Evolutionary conservation across 2,888 invertebrate species (phyloP), one percentile per base, ranked within the genome.

Genomic region (Spialia ferax): DNA sequence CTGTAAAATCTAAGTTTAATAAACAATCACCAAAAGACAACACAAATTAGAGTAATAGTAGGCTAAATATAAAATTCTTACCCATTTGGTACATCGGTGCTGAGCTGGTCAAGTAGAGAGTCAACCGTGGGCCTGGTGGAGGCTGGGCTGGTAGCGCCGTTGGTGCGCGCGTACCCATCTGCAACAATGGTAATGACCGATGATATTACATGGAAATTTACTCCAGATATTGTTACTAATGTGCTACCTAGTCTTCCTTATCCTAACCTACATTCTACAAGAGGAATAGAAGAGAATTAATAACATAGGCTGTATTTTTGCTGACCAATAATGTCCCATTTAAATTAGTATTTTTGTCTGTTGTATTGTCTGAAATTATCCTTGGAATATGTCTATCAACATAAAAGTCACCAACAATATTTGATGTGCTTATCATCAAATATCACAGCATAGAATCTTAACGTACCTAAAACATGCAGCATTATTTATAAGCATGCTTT

Each of bases 41-140:
- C 8, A 8, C 32, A 32, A 35, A 35, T 13, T 5, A 38, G 5
- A n/a, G n/a, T n/a, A 11, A 38, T 4, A 11, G n/a, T 15, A 10
- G 15, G 6, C 1, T 35, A 35, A 13, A 6, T 1, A 42, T 26
- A 42, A 22, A 22, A 22, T 18, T 5, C 94, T 94, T 86, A 97
- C 97, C 97, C 97, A 92, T 96, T 96, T 26, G 96, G 96, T 74
- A 96, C 94, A 71, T 96, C 96, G 68, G 97, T 94, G 87, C 95
- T 97, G 80, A 99, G 95, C 88, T 98, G 98, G 78, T 98, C 98
- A 68, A 99, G 94, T 56, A 99, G 95, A 73, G 97, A 97, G 91
- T 99, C 98, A 63, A 99, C 98, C 0, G 97, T 96, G 11, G 98
- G 97, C 69, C 98, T 94, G 48, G 92, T 81, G 26, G 91, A 86